These are phyloP conservation scores for Passer domesticus DNA, from an alignment of 2,113 vertebrate genomes.

Conservation along the genomic window DNA sequence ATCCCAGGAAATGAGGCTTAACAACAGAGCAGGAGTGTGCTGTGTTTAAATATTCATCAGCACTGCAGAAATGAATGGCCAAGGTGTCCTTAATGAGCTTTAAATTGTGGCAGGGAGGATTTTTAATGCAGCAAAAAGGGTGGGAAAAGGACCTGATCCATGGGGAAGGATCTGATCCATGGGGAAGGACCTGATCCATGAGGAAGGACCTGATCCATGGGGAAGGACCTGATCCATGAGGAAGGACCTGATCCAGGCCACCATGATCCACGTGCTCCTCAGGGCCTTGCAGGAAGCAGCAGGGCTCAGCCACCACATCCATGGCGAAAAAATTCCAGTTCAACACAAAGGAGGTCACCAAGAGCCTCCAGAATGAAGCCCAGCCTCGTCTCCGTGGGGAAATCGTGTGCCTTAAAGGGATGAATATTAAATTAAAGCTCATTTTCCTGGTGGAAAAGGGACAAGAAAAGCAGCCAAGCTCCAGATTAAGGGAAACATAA, in stretches of 20 bases:
- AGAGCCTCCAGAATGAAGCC: background rate
- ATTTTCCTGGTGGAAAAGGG: background rate
- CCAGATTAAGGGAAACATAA: background rate
- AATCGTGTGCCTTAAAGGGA: background rate
- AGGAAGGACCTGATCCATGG: background rate
- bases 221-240: background rate
- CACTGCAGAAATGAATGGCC: fast-evolving
- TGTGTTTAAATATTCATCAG: background rate
- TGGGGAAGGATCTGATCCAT: background rate
- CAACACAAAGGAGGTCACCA: background rate
- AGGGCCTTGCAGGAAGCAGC: fast-evolving
- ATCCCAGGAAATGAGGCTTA: background rate
- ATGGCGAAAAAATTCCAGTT: background rate
- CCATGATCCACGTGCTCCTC: fast-evolving
- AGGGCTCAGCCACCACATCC: background rate
- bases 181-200: background rate
- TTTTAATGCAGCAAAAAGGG: background rate
- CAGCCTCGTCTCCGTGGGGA: background rate
- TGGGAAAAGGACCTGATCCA: background rate
- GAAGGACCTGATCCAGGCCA: background rate
- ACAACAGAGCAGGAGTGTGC: background rate
- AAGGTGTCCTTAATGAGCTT: background rate
- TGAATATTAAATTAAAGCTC: conserved; percentile 23
- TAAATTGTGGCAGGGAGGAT: fast-evolving
- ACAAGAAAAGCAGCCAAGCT: background rate